Evolutionary conservation across 2,797 vertebrate genomes (phyloP).

Genomic region (Lycodopsis pacificus): DNA sequence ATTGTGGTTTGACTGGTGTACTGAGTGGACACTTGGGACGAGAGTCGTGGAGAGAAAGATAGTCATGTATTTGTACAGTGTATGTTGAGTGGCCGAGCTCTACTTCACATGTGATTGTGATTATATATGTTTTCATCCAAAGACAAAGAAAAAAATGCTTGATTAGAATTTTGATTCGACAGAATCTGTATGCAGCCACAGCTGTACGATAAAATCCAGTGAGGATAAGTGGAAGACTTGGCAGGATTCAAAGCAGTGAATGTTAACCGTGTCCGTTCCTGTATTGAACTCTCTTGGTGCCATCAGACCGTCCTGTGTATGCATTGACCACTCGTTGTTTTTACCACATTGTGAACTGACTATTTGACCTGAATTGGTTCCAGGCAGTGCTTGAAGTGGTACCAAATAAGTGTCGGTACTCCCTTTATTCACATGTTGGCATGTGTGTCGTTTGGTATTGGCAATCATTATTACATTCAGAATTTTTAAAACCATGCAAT

Average conservation of each 20-base stretch:
- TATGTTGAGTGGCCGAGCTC: background rate
- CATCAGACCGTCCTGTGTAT: background rate
- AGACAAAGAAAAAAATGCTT: background rate
- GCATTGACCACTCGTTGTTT: background rate
- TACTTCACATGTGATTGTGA: background rate
- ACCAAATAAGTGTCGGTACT: too few species aligned
- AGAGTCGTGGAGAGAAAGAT: slow-evolving; percentile 11
- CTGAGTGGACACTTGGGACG: slow-evolving; percentile 48
- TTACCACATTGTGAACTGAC: background rate
- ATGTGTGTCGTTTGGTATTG: too few species aligned
- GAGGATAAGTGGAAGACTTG: background rate
- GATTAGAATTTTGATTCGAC: background rate
- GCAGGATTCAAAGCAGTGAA: background rate
- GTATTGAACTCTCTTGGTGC: background rate
- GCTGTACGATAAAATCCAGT: background rate
- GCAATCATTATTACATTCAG: too few species aligned
- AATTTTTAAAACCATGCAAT: too few species aligned
- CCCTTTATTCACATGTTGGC: too few species aligned
- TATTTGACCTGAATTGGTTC: background rate
- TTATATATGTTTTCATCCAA: background rate
- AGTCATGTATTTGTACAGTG: background rate
- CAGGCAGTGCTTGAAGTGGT: background rate
- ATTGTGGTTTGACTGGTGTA: slow-evolving; percentile 44
- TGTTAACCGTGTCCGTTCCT: background rate
- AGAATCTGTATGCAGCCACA: background rate